Base-by-base conservation (phyloP, 2,113 vertebrate genomes). In the Sturnus vulgaris region DNA sequence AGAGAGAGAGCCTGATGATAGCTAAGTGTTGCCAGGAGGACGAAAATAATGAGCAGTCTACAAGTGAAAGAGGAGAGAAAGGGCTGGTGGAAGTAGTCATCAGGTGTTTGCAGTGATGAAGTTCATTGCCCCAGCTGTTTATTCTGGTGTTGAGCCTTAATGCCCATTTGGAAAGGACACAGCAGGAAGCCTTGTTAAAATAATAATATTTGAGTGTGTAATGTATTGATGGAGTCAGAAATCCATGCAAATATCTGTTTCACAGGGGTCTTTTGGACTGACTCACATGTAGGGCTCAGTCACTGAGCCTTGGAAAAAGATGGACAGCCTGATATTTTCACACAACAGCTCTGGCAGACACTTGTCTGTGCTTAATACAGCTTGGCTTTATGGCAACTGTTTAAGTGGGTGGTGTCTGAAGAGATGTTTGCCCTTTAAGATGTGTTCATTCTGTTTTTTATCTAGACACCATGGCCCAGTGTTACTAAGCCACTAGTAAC, bases 81-180 rank as follows among this genome's bases (percentile, higher is more conserved):
- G 57, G 75, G 47, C 55, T 95, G 69, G 73, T 93, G 61, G 88
- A 87, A 91, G 92, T 25, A 94, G 97, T 96, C 93, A 97, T 97
- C 97, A 98, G 97, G 97, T 98, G 97, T 97, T 97, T 84, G 49
- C 4, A 7, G 44, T 95, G 95, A 98, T 95, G 96, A 96, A 97
- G 88, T 91, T 97, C 95, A 97, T 98, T 98, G 97, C 97, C 91
- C 50, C 16, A 63, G 61, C 84, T 96, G 90, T 98, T 98, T 98
- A 94, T 85, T 95, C 80, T 70, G 86, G 75, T 92, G 49, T 82
- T 95, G 90, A 90, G 85, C 84, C 92, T 95, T 92, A 96, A 94
- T 90, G 87, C 52, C 83, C 93, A 96, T 96, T 98, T 97, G 96
- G 92, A 97, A 92, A 25, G 22, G 68, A 75, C 92, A 91, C 96